phyloP scores from a whole-genome alignment of 2,888 invertebrate species.

The Rhamnusium bicolor region DNA sequence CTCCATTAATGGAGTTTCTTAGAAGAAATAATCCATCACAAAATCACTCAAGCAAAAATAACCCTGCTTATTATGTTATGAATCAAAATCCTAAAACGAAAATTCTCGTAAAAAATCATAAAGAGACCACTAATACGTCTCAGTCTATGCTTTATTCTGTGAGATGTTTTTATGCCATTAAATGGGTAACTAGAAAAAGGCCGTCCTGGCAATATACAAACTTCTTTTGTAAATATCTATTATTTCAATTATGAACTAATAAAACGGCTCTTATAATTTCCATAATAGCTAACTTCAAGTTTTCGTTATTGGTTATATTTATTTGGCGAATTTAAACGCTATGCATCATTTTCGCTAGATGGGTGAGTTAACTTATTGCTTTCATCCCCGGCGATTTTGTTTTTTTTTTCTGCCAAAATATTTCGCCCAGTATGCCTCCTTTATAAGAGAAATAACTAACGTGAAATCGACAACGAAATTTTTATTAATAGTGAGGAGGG shows the following conservation, averaged over 20 bases:
- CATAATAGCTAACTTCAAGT: not conserved
- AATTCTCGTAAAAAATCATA: not conserved
- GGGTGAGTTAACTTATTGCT: no score
- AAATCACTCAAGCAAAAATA: not conserved
- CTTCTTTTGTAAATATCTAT: not conserved
- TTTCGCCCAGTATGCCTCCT: no score
- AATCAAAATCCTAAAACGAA: not conserved
- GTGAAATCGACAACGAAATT: no score
- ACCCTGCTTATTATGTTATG: not conserved
- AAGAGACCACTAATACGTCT: not conserved
- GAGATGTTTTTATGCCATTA: not conserved
- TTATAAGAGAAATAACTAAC: no score
- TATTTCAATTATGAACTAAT: not conserved
- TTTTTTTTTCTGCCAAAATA: no score
- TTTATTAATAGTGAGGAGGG: no score
- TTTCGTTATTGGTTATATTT: no score
- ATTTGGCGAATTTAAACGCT: no score
- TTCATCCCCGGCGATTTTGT: no score
- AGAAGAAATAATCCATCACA: not conserved
- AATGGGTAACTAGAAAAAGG: not conserved
- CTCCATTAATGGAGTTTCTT: not conserved
- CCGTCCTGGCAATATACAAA: not conserved
- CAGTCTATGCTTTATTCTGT: not conserved
- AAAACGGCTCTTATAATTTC: not conserved
- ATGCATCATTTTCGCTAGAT: no score